These are phyloP conservation scores for Corvus hawaiiensis DNA, from an alignment of 2,113 vertebrate species.

Conservation along the genomic window DNA sequence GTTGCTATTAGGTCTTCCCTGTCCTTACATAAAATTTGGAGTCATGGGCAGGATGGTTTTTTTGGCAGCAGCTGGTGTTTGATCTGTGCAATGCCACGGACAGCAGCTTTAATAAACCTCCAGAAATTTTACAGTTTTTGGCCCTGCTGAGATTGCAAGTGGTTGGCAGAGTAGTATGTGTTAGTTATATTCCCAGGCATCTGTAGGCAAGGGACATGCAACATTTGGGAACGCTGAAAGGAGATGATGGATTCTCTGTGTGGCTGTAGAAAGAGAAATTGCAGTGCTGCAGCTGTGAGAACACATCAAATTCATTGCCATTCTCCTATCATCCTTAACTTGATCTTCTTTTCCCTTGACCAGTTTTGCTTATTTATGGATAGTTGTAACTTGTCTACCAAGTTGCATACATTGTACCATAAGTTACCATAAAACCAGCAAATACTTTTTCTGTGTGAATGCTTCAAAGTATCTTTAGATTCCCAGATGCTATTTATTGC, in stretches of 20 bases:
- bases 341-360: neutral
- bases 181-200: neutral
- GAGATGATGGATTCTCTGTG: neutral
- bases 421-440: neutral
- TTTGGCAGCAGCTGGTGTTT: neutral
- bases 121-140: neutral
- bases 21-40: neutral
- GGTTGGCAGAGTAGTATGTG: neutral
- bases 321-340: neutral
- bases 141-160: neutral
- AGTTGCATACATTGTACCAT: neutral
- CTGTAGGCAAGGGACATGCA: neutral
- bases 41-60: neutral
- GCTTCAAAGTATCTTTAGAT: neutral
- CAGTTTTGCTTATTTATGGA: neutral
- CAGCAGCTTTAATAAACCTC: neutral
- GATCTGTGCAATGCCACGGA: neutral
- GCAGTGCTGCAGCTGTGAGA: neutral
- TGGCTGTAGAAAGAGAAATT: neutral
- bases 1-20: neutral
- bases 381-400: neutral
- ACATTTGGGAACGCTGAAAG: neutral
- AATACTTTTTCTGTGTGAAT: neutral
- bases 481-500: neutral
- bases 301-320: neutral